These are phyloP conservation scores for Latrodectus geometricus DNA, from an alignment of 1,140 invertebrate genomes.

Conservation along the genomic window DNA sequence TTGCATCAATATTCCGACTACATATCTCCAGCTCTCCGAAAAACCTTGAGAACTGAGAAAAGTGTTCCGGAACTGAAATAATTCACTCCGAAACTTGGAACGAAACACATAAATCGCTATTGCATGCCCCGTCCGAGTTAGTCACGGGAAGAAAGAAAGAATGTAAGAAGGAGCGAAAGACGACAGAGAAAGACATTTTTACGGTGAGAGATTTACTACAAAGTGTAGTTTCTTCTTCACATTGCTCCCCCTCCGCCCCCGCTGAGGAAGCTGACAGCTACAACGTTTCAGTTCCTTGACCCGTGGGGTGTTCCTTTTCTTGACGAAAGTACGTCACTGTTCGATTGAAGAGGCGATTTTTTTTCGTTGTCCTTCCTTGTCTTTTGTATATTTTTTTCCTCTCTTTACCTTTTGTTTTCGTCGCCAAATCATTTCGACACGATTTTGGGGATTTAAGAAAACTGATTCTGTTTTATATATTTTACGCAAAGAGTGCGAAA, in stretches of 20 bases:
- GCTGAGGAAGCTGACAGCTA: not conserved
- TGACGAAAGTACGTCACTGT: constrained; percentile 44
- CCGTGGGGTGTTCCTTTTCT: constrained; percentile 3
- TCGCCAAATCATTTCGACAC: not conserved
- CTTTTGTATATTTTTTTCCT: too few relatives aligned
- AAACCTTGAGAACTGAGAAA: not conserved
- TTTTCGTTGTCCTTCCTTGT: not conserved
- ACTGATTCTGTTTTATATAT: not conserved
- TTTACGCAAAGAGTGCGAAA: not conserved
- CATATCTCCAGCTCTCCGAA: not conserved
- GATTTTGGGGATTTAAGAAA: not conserved
- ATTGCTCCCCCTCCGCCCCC: not conserved
- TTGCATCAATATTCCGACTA: not conserved
- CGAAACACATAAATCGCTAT: constrained; percentile 57
- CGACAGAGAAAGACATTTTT: constrained; percentile 38
- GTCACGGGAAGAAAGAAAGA: constrained; percentile 27
- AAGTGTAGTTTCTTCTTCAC: constrained; percentile 14
- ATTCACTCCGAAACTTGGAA: constrained; percentile 38
- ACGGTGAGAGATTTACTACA: constrained; percentile 60
- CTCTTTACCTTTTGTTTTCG: too few relatives aligned
- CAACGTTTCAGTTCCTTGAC: constrained; percentile 57
- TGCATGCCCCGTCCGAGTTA: constrained; percentile 47
- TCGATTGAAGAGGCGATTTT: constrained; percentile 41
- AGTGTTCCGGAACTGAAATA: constrained; percentile 15
- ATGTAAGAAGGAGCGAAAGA: constrained; percentile 23